Percentiles rank a stretch among this genome's conserved stretches.
Conservation (phyloP, 2,888 invertebrate genomes). For the Dexiosoma caninum region DNA sequence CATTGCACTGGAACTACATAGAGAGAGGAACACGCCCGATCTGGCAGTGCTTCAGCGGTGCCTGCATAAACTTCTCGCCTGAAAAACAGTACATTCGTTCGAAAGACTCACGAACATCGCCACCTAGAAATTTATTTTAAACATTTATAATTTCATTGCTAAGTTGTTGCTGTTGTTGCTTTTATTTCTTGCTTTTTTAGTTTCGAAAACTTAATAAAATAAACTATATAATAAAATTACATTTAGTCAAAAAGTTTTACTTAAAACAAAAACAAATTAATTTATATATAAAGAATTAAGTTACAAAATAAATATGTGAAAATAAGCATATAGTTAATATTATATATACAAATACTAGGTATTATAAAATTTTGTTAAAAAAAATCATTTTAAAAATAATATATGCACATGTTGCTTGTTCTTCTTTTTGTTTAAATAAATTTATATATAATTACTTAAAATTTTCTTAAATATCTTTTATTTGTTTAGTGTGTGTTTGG, state of each 20-base stretch:
- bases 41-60: no score
- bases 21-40: no score
- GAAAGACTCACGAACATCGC: no score
- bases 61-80: no score
- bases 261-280: constrained; percentile 45
- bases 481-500: constrained; percentile 57
- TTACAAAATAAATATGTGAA: constrained; percentile 23
- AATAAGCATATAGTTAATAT: background rate
- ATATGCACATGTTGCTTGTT: constrained; percentile 56
- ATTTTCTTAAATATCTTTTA: constrained; percentile 13
- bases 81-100: no score
- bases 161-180: constrained; percentile 21
- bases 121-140: no score
- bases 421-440: background rate
- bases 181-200: background rate
- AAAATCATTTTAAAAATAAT: constrained; percentile 46
- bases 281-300: constrained; percentile 17
- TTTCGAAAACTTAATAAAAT: constrained; percentile 18
- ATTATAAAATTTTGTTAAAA: constrained; percentile 27
- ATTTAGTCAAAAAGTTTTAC: constrained; percentile 12
- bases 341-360: no score
- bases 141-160: constrained; percentile 29
- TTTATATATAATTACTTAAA: constrained; percentile 6
- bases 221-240: constrained; percentile 3
- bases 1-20: no score